Percentiles rank a stretch among this genome's conserved stretches.
phyloP scores from a whole-genome alignment of 2,888 invertebrate genomes.

The Nephrotoma guestfalica region DNA sequence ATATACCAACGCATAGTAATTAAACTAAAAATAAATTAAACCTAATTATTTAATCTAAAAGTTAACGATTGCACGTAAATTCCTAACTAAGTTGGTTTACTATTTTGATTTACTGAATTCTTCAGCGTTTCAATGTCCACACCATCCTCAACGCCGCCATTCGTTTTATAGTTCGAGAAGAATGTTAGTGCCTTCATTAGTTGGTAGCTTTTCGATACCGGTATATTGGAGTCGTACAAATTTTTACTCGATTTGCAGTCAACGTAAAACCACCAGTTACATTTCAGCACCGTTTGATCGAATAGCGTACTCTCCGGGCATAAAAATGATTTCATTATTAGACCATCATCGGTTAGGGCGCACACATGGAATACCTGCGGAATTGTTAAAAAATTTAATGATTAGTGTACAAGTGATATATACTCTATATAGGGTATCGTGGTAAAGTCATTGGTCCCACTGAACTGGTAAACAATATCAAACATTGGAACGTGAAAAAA shows the following conservation, averaged over 20 bases:
- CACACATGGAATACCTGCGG: slow-evolving; percentile 79
- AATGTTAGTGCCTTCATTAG: slow-evolving; percentile 81
- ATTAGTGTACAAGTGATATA: too few species aligned
- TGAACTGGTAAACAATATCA: too few species aligned
- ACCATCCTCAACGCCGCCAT: slow-evolving; percentile 19
- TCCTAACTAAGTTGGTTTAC: neutral
- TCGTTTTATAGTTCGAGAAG: slow-evolving; percentile 71
- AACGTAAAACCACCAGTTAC: slow-evolving; percentile 92
- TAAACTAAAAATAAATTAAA: neutral
- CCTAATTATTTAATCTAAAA: neutral
- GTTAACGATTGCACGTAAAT: neutral
- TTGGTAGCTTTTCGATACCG: slow-evolving; percentile 82
- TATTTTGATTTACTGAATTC: slow-evolving; percentile 13
- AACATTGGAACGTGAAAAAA: too few species aligned
- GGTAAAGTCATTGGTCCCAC: too few species aligned
- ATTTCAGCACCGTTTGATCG: slow-evolving; percentile 80
- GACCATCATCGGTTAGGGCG: slow-evolving; percentile 73
- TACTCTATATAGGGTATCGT: too few species aligned
- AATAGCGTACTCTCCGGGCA: slow-evolving; percentile 85
- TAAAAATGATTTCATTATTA: slow-evolving; percentile 81
- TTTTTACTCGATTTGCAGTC: slow-evolving; percentile 70
- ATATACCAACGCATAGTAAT: neutral
- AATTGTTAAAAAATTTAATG: neutral
- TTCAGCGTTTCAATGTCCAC: slow-evolving; percentile 15
- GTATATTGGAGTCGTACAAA: slow-evolving; percentile 78